phyloP scores from a whole-genome alignment of 2,113 vertebrate species.

The Oophaga pumilio region DNA sequence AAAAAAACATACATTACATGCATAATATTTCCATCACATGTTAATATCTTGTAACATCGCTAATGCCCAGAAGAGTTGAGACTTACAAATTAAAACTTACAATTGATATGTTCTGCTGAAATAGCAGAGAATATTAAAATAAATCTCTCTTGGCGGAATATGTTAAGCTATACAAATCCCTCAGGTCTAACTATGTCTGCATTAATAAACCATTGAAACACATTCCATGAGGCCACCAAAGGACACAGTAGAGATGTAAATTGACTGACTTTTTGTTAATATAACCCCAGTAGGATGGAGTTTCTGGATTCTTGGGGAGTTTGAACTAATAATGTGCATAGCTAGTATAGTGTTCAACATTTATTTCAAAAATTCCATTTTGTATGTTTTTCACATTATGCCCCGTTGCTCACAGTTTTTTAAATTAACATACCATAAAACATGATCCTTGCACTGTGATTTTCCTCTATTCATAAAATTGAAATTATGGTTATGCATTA shows the following conservation, averaged over 20 bases:
- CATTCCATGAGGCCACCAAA: slow-evolving; percentile 20
- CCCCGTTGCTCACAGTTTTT: neutral
- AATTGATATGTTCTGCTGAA: slow-evolving; percentile 38
- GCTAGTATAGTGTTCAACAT: neutral
- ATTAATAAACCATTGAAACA: slow-evolving; percentile 36
- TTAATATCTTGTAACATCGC: slow-evolving; percentile 19
- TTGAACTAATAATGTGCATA: slow-evolving; percentile 17
- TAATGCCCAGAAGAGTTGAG: neutral
- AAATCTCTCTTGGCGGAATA: slow-evolving; percentile 31
- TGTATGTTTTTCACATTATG: slow-evolving; percentile 7
- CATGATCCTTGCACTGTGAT: neutral
- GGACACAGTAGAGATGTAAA: slow-evolving; percentile 9
- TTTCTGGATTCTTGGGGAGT: neutral
- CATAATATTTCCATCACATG: slow-evolving; percentile 13
- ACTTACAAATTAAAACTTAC: slow-evolving; percentile 4
- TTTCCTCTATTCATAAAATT: neutral
- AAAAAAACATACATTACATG: slow-evolving; percentile 7
- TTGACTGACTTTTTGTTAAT: slow-evolving; percentile 33
- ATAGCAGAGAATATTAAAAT: slow-evolving; percentile 39
- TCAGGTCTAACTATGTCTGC: slow-evolving; percentile 27
- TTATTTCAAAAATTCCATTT: neutral
- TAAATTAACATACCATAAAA: neutral
- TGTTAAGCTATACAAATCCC: slow-evolving; percentile 29
- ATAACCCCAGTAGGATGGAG: slow-evolving; percentile 24
- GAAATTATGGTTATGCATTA: neutral